Percentiles rank a stretch among this genome's conserved stretches.
phyloP scores from a whole-genome alignment of 2,113 vertebrate genomes.

The Petaurus breviceps region DNA sequence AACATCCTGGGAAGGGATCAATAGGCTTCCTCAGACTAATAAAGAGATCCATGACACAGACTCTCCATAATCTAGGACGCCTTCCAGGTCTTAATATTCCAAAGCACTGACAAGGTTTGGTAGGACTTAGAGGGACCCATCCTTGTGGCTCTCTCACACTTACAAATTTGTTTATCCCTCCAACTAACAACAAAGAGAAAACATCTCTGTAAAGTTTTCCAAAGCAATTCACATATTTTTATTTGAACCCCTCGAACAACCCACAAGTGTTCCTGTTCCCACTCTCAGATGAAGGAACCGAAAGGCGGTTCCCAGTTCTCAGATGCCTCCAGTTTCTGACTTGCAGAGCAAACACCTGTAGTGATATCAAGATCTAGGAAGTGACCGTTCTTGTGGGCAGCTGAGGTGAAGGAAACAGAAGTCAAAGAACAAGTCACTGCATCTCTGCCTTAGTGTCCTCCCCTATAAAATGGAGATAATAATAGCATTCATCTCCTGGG shows the following conservation, averaged over 20 bases:
- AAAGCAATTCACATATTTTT: neutral
- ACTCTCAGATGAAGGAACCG: neutral
- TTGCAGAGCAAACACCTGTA: neutral
- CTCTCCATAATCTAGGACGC: too few relatives aligned
- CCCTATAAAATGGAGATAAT: slow-evolving; percentile 2
- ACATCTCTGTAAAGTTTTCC: neutral
- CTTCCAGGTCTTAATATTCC: neutral
- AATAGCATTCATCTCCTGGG: neutral
- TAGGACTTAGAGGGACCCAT: neutral
- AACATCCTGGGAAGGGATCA: neutral
- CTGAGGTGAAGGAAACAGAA: neutral
- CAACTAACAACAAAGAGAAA: neutral
- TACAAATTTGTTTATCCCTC: neutral
- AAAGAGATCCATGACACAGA: neutral
- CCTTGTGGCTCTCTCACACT: neutral
- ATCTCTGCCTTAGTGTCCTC: neutral
- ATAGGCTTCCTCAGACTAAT: neutral
- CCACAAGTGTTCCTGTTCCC: neutral
- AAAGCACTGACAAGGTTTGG: neutral
- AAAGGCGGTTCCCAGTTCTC: neutral
- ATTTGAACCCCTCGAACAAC: neutral
- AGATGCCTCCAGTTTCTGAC: neutral
- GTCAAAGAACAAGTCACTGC: neutral
- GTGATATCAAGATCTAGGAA: neutral
- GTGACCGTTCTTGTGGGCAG: neutral